A percentile compares a stretch with the other conserved stretches of the same genome.
Evolutionary conservation across 2,797 vertebrate genomes (phyloP).

Genomic region (Morelia viridis): DNA sequence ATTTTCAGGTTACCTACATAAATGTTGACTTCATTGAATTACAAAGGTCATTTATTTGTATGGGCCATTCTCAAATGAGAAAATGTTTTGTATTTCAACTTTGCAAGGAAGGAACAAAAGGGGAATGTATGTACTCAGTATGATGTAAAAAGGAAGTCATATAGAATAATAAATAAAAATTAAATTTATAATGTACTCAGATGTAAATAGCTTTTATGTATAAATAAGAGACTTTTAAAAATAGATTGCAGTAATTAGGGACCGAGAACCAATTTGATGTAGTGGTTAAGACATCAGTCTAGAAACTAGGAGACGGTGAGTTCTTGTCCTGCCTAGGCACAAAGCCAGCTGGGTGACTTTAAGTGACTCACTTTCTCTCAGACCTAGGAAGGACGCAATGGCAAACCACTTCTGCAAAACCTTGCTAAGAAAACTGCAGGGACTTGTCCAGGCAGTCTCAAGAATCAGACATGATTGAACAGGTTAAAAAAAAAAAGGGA

Average conservation of each 20-base stretch:
- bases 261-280: not conserved
- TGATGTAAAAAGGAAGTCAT: not conserved
- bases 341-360: too few species aligned
- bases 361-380: too few species aligned
- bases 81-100: not conserved
- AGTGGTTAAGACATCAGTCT: too few species aligned
- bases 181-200: not conserved
- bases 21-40: not conserved
- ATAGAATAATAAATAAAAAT: not conserved
- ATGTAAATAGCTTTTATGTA: not conserved
- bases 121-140: not conserved
- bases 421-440: too few species aligned
- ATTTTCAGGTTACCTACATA: not conserved
- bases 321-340: too few species aligned
- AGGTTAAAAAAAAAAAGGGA: not conserved
- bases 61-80: not conserved
- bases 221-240: not conserved
- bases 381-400: too few species aligned
- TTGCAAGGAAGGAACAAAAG: not conserved
- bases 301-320: too few species aligned
- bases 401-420: too few species aligned
- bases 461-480: too few species aligned
- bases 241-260: not conserved
- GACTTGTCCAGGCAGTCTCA: too few species aligned
- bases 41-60: not conserved